Conservation (phyloP, 2,888 invertebrate species). For the Mongoloraphidia duomilia region DNA sequence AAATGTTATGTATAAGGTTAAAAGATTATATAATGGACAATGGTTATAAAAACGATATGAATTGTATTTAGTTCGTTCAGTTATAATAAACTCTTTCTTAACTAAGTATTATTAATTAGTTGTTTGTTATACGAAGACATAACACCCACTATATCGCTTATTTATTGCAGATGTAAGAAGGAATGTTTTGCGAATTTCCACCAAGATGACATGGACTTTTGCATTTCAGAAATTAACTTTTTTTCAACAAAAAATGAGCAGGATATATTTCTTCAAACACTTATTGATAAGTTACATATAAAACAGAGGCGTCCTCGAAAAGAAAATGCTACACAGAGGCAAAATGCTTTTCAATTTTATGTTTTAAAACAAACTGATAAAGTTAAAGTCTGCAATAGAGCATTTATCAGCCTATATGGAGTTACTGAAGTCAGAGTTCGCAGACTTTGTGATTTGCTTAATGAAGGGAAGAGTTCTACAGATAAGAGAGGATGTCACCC, state of each 20-base stretch:
- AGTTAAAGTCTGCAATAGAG: conserved; percentile 10
- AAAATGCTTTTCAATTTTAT: conserved; percentile 8
- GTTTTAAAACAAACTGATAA: conserved; percentile 6
- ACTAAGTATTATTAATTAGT: too few species aligned
- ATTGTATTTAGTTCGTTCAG: too few species aligned
- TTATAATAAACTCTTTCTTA: too few species aligned
- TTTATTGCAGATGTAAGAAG: conserved; percentile 8
- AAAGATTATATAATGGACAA: too few species aligned
- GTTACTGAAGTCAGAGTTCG: conserved; percentile 7
- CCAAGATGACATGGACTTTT: conserved; percentile 4
- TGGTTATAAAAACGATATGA: too few species aligned
- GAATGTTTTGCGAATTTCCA: conserved; percentile 8
- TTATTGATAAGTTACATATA: conserved; percentile 8
- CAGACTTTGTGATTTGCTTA: conserved; percentile 9
- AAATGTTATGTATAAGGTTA: too few species aligned
- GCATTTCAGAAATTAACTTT: conserved; percentile 7
- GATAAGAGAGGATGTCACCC: conserved; percentile 8
- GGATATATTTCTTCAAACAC: conserved; percentile 9
- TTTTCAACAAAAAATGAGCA: conserved; percentile 9
- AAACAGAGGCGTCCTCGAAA: conserved; percentile 9
- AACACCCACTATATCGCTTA: neutral
- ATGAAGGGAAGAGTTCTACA: conserved; percentile 6
- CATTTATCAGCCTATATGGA: conserved; percentile 8
- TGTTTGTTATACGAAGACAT: too few species aligned
- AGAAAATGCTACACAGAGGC: conserved; percentile 4